phyloP scores from a whole-genome alignment of 2,797 vertebrate genomes.

The Dendrocincla fuliginosa region DNA sequence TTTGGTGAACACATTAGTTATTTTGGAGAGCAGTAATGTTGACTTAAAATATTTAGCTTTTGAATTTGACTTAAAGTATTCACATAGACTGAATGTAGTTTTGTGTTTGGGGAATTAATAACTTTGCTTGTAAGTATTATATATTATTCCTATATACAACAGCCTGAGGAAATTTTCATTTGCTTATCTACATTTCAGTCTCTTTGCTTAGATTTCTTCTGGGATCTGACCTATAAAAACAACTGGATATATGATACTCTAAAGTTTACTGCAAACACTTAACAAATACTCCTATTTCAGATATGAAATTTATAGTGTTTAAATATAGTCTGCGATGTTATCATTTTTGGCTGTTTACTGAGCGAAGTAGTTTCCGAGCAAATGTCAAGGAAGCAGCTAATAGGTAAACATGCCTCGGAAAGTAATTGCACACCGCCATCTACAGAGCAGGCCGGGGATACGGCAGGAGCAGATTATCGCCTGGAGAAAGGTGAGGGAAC shows the following conservation, averaged over 20 bases:
- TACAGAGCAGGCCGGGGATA: not conserved
- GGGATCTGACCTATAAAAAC: constrained; percentile 29
- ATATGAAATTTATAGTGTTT: constrained; percentile 19
- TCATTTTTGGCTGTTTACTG: not conserved
- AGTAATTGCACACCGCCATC: constrained; percentile 28
- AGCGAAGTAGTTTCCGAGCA: constrained; percentile 6
- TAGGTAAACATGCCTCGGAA: not conserved
- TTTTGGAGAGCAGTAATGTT: not conserved
- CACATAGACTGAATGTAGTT: not conserved
- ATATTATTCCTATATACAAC: constrained; percentile 16
- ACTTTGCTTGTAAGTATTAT: not conserved
- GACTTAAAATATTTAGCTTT: constrained; percentile 25
- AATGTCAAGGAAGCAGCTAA: not conserved
- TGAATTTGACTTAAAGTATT: not conserved
- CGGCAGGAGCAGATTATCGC: not conserved
- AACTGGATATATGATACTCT: constrained; percentile 11
- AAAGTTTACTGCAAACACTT: constrained; percentile 26
- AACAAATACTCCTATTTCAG: not conserved
- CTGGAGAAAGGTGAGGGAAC: not conserved
- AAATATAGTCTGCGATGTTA: not conserved
- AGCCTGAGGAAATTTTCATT: constrained; percentile 14
- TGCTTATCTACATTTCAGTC: constrained; percentile 7
- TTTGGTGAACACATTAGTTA: not conserved
- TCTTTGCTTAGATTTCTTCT: constrained; percentile 32
- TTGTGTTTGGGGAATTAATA: constrained; percentile 1